These are phyloP conservation scores for rat (Rattus norvegicus) DNA, from an alignment of 2,113 vertebrate species.

Conservation along the genomic window DNA sequence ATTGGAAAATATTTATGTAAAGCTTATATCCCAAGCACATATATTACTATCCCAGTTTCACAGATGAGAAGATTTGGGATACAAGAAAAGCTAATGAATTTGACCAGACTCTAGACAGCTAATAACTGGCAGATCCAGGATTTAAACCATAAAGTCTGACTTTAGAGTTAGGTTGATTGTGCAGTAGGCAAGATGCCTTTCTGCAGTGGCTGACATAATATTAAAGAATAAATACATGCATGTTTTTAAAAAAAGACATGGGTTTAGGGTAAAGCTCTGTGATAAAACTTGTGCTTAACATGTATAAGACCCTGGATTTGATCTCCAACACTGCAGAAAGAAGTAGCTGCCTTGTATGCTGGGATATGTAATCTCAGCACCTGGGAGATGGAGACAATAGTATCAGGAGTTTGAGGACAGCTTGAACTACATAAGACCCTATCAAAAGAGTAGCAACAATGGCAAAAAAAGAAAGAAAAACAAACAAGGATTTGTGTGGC, in stretches of 20 bases:
- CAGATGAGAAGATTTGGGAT: slow-evolving; percentile 40
- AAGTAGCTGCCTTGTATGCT: background rate
- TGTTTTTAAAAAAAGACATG: background rate
- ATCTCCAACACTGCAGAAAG: background rate
- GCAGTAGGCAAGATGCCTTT: background rate
- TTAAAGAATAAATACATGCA: background rate
- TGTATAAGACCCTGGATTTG: background rate
- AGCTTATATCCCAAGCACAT: background rate
- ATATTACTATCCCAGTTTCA: background rate
- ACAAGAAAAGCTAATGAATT: slow-evolving; percentile 43
- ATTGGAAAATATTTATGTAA: slow-evolving; percentile 59
- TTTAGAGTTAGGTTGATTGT: background rate
- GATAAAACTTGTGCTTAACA: background rate
- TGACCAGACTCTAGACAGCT: background rate
- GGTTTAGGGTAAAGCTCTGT: background rate
- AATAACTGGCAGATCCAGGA: slow-evolving; percentile 24
- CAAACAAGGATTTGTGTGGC: background rate
- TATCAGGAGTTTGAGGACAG: background rate
- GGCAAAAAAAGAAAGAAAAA: background rate
- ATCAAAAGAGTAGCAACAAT: background rate
- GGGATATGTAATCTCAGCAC: background rate
- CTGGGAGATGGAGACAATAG: background rate
- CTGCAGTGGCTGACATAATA: background rate
- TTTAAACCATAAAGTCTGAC: slow-evolving; percentile 1
- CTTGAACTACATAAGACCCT: background rate